Conservation (phyloP, 2,888 invertebrate genomes). For the Azorinus chamasolen region DNA sequence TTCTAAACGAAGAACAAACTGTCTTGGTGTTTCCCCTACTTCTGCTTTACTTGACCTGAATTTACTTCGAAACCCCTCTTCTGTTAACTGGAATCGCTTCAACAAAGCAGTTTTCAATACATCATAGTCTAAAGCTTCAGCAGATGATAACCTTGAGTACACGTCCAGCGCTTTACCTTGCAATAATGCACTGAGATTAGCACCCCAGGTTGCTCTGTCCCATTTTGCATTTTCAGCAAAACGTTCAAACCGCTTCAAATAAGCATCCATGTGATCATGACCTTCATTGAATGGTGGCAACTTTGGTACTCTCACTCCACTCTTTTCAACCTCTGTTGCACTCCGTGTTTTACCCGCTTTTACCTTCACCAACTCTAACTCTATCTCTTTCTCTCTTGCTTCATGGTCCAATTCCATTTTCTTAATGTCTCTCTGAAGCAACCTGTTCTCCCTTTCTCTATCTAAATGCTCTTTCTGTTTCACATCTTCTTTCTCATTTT, state of each 20-base stretch:
- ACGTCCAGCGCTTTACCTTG: slow-evolving; percentile 42
- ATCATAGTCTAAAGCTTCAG: slow-evolving; percentile 15
- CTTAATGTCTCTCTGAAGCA: too few species aligned
- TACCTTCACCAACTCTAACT: too few species aligned
- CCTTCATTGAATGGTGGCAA: slow-evolving; percentile 27
- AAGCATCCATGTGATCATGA: slow-evolving; percentile 34
- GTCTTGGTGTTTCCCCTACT: slow-evolving; percentile 24
- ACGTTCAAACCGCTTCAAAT: slow-evolving; percentile 25
- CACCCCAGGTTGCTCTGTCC: slow-evolving; percentile 31
- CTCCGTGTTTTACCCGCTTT: too few species aligned
- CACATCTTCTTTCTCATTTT: too few species aligned
- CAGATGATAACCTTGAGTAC: slow-evolving; percentile 31
- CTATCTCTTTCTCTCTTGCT: too few species aligned
- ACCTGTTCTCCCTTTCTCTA: too few species aligned
- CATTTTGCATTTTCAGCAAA: slow-evolving; percentile 23
- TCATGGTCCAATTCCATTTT: too few species aligned
- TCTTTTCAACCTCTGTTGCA: too few species aligned
- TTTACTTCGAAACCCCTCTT: slow-evolving; percentile 28
- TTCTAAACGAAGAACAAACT: too few species aligned
- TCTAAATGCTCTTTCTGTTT: too few species aligned
- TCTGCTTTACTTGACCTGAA: slow-evolving; percentile 18
- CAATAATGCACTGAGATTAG: slow-evolving; percentile 37
- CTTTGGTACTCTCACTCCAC: too few species aligned
- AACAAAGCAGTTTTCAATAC: slow-evolving; percentile 32
- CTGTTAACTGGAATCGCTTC: slow-evolving; percentile 22